Base-by-base conservation (phyloP, 2,888 invertebrate species). In the Protonemura montana region DNA sequence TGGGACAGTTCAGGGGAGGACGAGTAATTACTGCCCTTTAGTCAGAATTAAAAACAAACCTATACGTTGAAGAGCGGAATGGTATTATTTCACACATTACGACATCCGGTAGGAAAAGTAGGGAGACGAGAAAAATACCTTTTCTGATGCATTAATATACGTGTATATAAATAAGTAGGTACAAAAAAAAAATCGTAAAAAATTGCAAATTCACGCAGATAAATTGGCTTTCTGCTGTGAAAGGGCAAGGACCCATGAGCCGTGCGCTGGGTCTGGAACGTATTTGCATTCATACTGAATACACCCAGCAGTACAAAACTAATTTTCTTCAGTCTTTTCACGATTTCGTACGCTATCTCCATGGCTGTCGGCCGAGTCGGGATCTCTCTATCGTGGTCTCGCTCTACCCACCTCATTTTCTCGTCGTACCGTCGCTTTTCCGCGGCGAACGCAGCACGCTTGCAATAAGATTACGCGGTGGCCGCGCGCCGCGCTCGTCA, bases 221-320 rank as follows among this genome's bases (percentile, higher is more conserved):
- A 78, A 29, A 27, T 81, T 29, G 81, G 30, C 29, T 81, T 27
- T 81, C 5, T 81, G 81, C 30, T 81, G 81, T 29, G 59, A 59
- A n/a, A 30, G 81, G n/a, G 81, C 29, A 29, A 25, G n/a, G 27
- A 78, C 78, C 78, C 29, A 78, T 27, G 78, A 29, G 78, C 27
- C 78, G 6, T 13, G 41, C 41, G 59, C 59, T 21, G 16, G 59
- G 35, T 35, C 35, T 3, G 35, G 35, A 35, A 77, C 35, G 28
- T 85, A 85, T 85, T 85, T 85, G 85, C 85, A 85, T 85, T 85
- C 85, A 35, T 35, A 30, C n/a, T 28, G 77, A 85, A 85, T 81
- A 81, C 81, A 25, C 21, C n/a, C 59, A 76, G 29, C 76, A 35
- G 76, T 85, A 76, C 85, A 28, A 76, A 85, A 59, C 85, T 85